These are phyloP conservation scores for Mythimna loreyi DNA, from an alignment of 2,888 invertebrate species.

Conservation along the genomic window DNA sequence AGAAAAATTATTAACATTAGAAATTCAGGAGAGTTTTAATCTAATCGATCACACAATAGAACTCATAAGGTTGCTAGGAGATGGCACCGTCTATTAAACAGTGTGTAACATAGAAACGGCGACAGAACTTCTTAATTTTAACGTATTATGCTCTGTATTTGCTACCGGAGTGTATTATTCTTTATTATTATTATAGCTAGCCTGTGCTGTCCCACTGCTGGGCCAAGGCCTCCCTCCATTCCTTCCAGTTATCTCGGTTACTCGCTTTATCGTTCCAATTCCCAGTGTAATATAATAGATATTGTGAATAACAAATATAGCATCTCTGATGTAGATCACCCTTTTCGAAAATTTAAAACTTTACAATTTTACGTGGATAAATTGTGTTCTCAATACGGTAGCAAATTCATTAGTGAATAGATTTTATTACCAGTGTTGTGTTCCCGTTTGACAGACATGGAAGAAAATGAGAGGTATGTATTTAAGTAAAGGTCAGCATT, in stretches of 20 bases:
- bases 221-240: too few relatives aligned
- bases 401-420: too few relatives aligned
- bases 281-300: too few relatives aligned
- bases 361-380: too few relatives aligned
- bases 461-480: slow-evolving; percentile 51
- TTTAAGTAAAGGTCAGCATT: background rate
- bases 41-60: slow-evolving; percentile 55
- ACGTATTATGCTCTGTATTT: background rate
- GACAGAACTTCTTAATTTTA: slow-evolving; percentile 8
- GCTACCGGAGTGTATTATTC: background rate
- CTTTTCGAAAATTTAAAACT: too few relatives aligned
- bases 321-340: too few relatives aligned
- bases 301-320: too few relatives aligned
- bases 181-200: too few relatives aligned
- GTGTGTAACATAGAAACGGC: slow-evolving; percentile 15
- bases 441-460: slow-evolving; percentile 32
- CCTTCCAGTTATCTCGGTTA: too few relatives aligned
- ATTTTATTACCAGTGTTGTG: background rate
- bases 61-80: slow-evolving; percentile 55
- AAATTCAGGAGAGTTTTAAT: background rate
- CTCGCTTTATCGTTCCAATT: too few relatives aligned
- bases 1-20: background rate
- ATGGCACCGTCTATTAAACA: slow-evolving; percentile 29
- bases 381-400: too few relatives aligned
- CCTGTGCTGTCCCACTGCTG: too few relatives aligned